Evolutionary conservation across 1,140 invertebrate genomes (phyloP), one percentile per base, ranked within the genome.

Genomic region (Eufriesea mexicana): DNA sequence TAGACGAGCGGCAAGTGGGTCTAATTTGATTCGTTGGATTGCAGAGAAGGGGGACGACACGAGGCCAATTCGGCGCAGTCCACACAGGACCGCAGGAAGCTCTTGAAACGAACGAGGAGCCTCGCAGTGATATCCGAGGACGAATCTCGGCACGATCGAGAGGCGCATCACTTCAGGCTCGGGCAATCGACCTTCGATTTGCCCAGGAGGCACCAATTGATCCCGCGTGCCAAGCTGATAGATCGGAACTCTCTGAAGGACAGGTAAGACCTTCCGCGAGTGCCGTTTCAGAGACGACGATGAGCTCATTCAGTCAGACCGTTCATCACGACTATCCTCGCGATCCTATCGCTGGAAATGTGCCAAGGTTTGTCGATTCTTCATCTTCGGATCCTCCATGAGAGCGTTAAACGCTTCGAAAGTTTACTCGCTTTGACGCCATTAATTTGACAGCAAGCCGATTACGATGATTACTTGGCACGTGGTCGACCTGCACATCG

Each of bases 111-210:
- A 62, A 97, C 96, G 84, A 94, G 96, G 86, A 97, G 96, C 90
- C 95, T 97, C 87, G 97, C 97, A 64, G 96, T 97, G 62, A 97
- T 97, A 91, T 95, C 96, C 90, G 97, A 97, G 91, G 96, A 97
- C 92, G 95, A 96, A 71, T 96, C 96, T 91, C 96, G 92, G 18
- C 90, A 89, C 84, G 87, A 91, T 64, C 89, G 88, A 64, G 88
- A 91, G 28, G 70, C 77, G 16, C 76, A 73, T 68, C 87, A 91
- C 79, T 89, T 91, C 85, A 87, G 91, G 78, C 84, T 92, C 5
- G 92, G 88, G n/a, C 80, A 88, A 47, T 89, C 92, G 28, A 89
- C 88, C 85, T 95, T 95, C 86, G 95, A 95, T 73, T 95, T 95
- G 86, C 95, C 95, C 78, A 95, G 96, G 80, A 95, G 96, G 86